Conservation (phyloP, 1,140 invertebrate species). For the Drosophila dunni region DNA sequence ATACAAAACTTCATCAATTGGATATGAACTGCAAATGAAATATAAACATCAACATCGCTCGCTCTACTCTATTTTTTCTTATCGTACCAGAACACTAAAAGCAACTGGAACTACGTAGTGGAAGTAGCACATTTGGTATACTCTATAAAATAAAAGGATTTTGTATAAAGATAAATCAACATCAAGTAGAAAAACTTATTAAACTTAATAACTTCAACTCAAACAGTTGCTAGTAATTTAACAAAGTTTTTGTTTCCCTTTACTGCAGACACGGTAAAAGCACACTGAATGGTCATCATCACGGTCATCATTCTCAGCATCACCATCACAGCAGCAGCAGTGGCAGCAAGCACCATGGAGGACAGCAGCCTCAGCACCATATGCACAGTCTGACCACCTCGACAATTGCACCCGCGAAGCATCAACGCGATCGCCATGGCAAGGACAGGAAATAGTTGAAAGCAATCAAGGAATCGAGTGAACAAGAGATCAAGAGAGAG, state of each 20-base stretch:
- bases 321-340: constrained; percentile 44
- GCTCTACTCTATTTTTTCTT: constrained; percentile 68
- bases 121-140: constrained; percentile 65
- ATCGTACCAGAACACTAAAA: constrained; percentile 50
- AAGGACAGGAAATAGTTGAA: constrained; percentile 72
- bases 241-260: constrained; percentile 12
- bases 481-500: neutral
- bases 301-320: constrained; percentile 41
- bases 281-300: constrained; percentile 72
- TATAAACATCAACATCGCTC: constrained; percentile 66
- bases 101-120: constrained; percentile 77
- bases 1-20: constrained; percentile 65
- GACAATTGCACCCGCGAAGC: constrained; percentile 64
- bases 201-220: constrained; percentile 30
- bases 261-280: constrained; percentile 77
- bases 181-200: constrained; percentile 53
- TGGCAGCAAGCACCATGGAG: constrained; percentile 58
- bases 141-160: constrained; percentile 44
- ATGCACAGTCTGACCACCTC: constrained; percentile 67
- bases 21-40: constrained; percentile 45
- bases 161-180: constrained; percentile 28
- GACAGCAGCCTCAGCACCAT: constrained; percentile 63
- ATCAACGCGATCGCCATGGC: constrained; percentile 72
- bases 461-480: too few species aligned
- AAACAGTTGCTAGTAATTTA: constrained; percentile 7